These are phyloP conservation scores for Bradynema listronoti DNA, from an alignment of 1,140 invertebrate genomes.

Conservation along the genomic window DNA sequence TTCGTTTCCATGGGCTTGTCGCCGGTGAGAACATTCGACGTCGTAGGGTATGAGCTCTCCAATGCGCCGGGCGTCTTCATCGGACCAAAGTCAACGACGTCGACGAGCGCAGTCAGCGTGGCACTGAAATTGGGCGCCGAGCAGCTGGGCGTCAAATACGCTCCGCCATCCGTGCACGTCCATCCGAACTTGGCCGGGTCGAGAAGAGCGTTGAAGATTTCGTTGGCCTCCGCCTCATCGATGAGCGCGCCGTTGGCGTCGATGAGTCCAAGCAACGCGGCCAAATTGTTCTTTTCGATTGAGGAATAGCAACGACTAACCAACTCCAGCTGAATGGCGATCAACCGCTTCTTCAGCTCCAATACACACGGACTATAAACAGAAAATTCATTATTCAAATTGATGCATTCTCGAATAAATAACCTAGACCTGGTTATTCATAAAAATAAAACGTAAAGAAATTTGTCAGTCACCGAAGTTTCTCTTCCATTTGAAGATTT, in stretches of 20 bases:
- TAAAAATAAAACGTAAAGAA: not conserved
- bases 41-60: too few relatives aligned
- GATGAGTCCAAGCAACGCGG: not conserved
- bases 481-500: not conserved
- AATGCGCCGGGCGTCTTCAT: too few relatives aligned
- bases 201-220: not conserved
- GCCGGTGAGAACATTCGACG: too few relatives aligned
- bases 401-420: not conserved
- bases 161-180: not conserved
- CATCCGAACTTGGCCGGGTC: slow-evolving; percentile 3
- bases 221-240: not conserved
- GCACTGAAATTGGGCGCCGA: not conserved
- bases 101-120: not conserved
- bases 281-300: slow-evolving; percentile 2
- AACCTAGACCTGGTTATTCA: not conserved
- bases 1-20: too few relatives aligned
- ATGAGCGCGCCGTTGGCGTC: not conserved
- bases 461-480: not conserved
- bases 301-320: slow-evolving; percentile 1
- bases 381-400: not conserved
- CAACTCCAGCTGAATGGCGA: slow-evolving; percentile 8
- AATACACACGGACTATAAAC: slow-evolving; percentile 7
- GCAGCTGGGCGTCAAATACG: not conserved
- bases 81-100: too few relatives aligned
- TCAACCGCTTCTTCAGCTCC: slow-evolving; percentile 3